phyloP scores from a whole-genome alignment of 2,888 invertebrate genomes.

The Cyaniris semiargus region DNA sequence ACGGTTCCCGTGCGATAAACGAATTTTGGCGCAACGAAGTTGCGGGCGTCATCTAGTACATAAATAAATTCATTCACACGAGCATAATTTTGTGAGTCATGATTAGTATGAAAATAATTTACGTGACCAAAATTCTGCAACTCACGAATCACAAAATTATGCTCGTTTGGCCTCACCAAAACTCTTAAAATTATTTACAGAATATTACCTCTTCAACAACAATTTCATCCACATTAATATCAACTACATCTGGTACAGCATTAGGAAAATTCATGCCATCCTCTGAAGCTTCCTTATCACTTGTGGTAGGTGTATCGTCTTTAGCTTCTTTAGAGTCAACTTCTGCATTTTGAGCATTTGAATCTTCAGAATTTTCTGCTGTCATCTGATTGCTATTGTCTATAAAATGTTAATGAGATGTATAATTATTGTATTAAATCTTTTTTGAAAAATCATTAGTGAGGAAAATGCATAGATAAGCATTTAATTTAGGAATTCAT shows the following conservation, averaged over 20 bases:
- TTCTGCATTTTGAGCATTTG: slow-evolving; percentile 53
- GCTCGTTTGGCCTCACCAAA: no score
- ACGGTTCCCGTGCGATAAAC: no score
- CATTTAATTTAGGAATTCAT: background rate
- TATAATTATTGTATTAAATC: background rate
- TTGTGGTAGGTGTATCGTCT: slow-evolving; percentile 26
- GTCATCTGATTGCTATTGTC: slow-evolving; percentile 64
- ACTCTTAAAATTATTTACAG: background rate
- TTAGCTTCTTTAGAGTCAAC: slow-evolving; percentile 43
- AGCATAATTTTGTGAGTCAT: no score
- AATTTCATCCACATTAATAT: background rate
- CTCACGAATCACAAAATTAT: no score
- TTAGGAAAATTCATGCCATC: slow-evolving; percentile 32
- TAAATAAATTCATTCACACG: no score
- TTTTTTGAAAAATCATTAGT: no score
- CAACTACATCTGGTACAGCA: background rate
- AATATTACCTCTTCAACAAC: slow-evolving; percentile 17
- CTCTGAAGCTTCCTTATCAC: slow-evolving; percentile 27
- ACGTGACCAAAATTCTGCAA: no score
- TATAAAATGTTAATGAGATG: slow-evolving; percentile 42
- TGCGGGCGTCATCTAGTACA: no score
- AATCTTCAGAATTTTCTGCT: slow-evolving; percentile 65
- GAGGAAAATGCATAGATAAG: no score
- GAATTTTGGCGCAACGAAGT: no score
- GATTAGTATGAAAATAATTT: no score